Conservation (phyloP, 2,797 vertebrate species). For the Pangasius sanitwongsei region DNA sequence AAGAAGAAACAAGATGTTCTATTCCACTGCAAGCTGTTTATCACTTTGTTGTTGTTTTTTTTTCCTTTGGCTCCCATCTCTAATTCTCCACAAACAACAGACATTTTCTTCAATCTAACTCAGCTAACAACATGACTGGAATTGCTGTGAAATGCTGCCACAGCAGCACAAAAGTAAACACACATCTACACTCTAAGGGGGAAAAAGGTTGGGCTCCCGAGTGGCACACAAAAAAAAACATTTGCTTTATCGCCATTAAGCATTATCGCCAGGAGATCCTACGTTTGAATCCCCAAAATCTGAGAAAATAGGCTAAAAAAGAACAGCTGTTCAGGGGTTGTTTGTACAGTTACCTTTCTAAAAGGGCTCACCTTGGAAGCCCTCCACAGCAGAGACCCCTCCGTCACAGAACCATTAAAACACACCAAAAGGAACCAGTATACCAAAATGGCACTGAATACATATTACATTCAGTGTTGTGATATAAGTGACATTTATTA, state of each 20-base stretch:
- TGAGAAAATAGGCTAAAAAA: not conserved
- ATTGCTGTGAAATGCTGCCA: constrained; percentile 27
- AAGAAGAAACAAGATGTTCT: constrained; percentile 13
- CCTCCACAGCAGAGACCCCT: not conserved
- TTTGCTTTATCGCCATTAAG: not conserved
- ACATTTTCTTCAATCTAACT: not conserved
- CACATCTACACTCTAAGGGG: not conserved
- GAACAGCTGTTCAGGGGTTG: not conserved
- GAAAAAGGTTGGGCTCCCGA: not conserved
- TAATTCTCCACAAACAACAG: constrained; percentile 24
- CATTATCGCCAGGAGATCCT: not conserved
- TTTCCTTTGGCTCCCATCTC: not conserved
- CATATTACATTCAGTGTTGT: not conserved
- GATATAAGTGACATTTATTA: constrained; percentile 22
- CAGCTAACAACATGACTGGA: constrained; percentile 17
- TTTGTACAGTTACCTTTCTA: not conserved
- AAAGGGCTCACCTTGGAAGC: not conserved
- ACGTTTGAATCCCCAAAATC: not conserved
- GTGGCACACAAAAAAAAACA: not conserved
- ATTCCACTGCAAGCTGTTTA: constrained; percentile 22
- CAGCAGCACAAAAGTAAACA: constrained; percentile 33
- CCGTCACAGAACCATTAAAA: not conserved
- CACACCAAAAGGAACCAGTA: not conserved
- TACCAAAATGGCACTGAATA: not conserved
- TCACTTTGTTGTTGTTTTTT: not conserved